phyloP scores from a whole-genome alignment of 1,140 invertebrate genomes.

The Harpegnathos saltator region DNA sequence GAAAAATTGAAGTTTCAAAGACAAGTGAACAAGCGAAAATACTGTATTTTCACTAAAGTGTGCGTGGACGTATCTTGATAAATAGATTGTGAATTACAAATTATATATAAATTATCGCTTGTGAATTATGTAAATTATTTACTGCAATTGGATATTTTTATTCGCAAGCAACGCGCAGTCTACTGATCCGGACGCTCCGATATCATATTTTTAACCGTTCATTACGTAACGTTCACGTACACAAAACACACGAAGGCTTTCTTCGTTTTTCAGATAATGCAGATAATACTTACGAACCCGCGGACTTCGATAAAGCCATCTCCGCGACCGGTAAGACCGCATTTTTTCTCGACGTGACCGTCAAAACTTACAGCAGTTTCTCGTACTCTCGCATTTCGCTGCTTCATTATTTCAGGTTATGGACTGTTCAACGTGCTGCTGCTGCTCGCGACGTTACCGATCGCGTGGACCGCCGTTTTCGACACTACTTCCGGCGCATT shows the following conservation, averaged over 20 bases:
- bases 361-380: background rate
- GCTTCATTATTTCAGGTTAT: slow-evolving; percentile 73
- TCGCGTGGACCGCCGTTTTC: slow-evolving; percentile 80
- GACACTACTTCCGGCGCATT: slow-evolving; percentile 83
- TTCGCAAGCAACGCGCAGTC: background rate
- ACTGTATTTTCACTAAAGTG: too few species aligned
- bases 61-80: too few species aligned
- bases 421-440: slow-evolving; percentile 83
- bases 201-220: slow-evolving; percentile 27
- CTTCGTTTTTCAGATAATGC: slow-evolving; percentile 66
- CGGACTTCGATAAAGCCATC: slow-evolving; percentile 78
- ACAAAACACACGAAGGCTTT: background rate
- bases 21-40: too few species aligned
- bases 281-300: slow-evolving; percentile 65
- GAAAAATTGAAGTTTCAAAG: too few species aligned
- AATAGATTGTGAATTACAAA: too few species aligned
- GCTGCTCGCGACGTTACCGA: slow-evolving; percentile 80
- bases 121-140: too few species aligned
- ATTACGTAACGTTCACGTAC: slow-evolving; percentile 47
- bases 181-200: background rate
- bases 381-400: background rate
- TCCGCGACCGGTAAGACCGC: slow-evolving; percentile 75
- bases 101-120: background rate
- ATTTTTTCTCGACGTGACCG: background rate
- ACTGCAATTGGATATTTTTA: background rate